phyloP scores from a whole-genome alignment of 2,888 invertebrate genomes.

The Ctenicera cuprea region DNA sequence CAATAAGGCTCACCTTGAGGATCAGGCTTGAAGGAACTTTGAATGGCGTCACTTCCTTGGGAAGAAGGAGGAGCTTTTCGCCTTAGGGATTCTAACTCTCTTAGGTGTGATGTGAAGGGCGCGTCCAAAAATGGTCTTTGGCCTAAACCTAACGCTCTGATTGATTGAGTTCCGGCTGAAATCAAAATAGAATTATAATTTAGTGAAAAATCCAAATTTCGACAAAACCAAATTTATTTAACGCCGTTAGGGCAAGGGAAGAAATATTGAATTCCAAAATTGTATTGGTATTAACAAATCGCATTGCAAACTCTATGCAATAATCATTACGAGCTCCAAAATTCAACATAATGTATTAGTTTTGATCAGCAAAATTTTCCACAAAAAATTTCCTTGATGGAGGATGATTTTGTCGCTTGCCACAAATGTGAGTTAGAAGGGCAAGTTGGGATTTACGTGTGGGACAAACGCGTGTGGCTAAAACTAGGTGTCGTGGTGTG shows the following conservation, averaged over 20 bases:
- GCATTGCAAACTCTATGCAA: conserved; percentile 27
- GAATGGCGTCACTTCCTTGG: conserved; percentile 62
- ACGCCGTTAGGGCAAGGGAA: neutral
- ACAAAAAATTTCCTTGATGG: conserved; percentile 5
- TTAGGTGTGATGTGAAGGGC: conserved; percentile 79
- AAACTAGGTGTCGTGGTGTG: conserved; percentile 60
- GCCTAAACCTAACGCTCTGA: conserved; percentile 83
- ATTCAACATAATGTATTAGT: conserved; percentile 44
- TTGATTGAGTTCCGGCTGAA: conserved; percentile 77
- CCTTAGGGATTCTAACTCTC: conserved; percentile 83
- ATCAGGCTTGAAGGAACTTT: conserved; percentile 58
- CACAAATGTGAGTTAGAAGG: conserved; percentile 4
- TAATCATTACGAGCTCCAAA: conserved; percentile 35
- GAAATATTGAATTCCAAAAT: neutral
- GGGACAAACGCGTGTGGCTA: conserved; percentile 32
- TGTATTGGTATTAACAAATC: neutral
- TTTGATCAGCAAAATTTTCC: conserved; percentile 36
- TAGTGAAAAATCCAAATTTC: too few species aligned
- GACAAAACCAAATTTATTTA: too few species aligned
- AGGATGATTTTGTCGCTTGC: conserved; percentile 1
- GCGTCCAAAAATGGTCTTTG: conserved; percentile 83
- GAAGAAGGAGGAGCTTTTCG: conserved; percentile 74
- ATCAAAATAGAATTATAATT: conserved; percentile 38
- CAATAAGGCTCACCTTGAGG: conserved; percentile 54
- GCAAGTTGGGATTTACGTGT: conserved; percentile 31